phyloP scores from a whole-genome alignment of 1,140 invertebrate genomes.

The Pectinophora gossypiella region DNA sequence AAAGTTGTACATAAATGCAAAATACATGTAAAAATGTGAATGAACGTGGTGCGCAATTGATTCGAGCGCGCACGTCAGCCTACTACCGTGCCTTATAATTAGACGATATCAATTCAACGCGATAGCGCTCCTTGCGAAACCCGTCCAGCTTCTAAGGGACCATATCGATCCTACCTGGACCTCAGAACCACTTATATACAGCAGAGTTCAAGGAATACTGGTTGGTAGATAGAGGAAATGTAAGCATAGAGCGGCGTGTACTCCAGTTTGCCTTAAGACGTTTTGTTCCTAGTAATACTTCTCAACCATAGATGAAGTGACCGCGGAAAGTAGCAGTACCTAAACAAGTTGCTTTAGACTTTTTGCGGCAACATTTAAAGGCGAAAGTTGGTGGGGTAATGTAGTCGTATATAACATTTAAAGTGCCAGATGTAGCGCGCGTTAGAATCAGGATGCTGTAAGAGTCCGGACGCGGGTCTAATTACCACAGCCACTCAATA shows the following conservation, averaged over 20 bases:
- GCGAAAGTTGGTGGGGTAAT: neutral
- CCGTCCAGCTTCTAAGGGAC: conserved; percentile 63
- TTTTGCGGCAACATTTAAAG: conserved; percentile 4
- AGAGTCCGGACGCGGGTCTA: conserved; percentile 64
- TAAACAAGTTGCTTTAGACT: conserved; percentile 15
- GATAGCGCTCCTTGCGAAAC: conserved; percentile 70
- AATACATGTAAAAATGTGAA: conserved; percentile 14
- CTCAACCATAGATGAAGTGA: conserved; percentile 17
- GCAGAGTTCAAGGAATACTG: conserved; percentile 9
- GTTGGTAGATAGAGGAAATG: conserved; percentile 2
- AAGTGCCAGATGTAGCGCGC: conserved; percentile 22
- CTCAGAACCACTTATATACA: conserved; percentile 21
- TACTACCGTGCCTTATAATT: conserved; percentile 68
- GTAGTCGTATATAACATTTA: neutral
- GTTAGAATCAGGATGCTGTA: conserved; percentile 71
- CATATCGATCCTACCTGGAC: conserved; percentile 42
- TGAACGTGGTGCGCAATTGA: conserved; percentile 45
- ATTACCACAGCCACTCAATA: conserved; percentile 68
- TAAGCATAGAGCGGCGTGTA: conserved; percentile 22
- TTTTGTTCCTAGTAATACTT: conserved; percentile 14
- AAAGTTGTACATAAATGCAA: too few relatives aligned
- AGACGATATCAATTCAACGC: conserved; percentile 71
- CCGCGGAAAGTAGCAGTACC: conserved; percentile 9
- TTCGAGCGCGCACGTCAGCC: conserved; percentile 39
- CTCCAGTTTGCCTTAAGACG: conserved; percentile 29